Conservation (phyloP, 2,888 invertebrate genomes). For the Xylocampa areola region DNA sequence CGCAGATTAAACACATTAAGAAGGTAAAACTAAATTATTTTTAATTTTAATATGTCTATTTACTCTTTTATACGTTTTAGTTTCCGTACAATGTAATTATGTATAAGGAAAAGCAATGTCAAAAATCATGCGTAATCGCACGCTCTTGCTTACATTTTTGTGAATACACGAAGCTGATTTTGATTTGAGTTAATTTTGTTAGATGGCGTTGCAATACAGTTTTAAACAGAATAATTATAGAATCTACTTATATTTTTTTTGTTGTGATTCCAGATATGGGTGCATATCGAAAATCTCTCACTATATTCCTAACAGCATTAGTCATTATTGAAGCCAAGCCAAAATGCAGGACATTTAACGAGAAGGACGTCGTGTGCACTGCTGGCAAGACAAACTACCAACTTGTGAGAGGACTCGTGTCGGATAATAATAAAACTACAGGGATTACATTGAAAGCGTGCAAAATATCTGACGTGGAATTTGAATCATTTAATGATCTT, state of each 20-base stretch:
- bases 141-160: no score
- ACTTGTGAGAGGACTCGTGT: constrained; percentile 64
- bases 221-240: no score
- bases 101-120: no score
- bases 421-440: constrained; percentile 63
- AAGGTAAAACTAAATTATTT: constrained; percentile 13
- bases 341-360: constrained; percentile 48
- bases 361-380: constrained; percentile 53
- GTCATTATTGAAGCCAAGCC: constrained; percentile 46
- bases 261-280: constrained; percentile 52
- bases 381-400: constrained; percentile 57
- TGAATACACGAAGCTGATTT: no score
- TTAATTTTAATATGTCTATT: no score
- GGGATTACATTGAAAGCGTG: constrained; percentile 63
- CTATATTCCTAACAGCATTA: constrained; percentile 23
- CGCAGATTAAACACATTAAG: neutral
- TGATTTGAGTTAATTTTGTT: no score
- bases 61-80: no score
- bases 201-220: neutral
- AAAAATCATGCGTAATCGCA: no score
- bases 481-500: constrained; percentile 59
- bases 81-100: no score
- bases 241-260: constrained; percentile 2
- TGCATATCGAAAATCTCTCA: constrained; percentile 4
- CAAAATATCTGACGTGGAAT: constrained; percentile 60